Percentiles rank a stretch among this genome's conserved stretches.
Evolutionary conservation across 2,888 invertebrate species (phyloP).

Genomic region (Rosalia funebris): DNA sequence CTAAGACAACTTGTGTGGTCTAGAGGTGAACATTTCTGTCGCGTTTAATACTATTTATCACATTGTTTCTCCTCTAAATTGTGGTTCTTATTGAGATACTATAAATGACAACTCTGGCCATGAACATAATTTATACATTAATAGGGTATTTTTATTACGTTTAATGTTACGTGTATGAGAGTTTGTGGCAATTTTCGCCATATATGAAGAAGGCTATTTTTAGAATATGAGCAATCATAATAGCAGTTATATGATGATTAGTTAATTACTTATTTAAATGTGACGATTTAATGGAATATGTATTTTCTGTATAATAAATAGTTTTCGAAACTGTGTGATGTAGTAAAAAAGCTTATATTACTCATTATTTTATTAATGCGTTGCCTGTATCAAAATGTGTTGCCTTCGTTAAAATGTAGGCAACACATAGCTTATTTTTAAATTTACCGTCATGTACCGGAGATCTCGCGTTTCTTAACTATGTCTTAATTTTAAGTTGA

Average conservation of each 20-base stretch:
- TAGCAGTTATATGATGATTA: background rate
- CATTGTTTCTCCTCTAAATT: conserved; percentile 43
- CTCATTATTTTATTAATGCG: too few species aligned
- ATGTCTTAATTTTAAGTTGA: too few species aligned
- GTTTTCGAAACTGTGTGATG: too few species aligned
- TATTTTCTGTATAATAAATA: too few species aligned
- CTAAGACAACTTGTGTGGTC: conserved; percentile 43
- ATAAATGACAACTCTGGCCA: conserved; percentile 20
- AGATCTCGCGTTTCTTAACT: too few species aligned
- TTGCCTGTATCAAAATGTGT: too few species aligned
- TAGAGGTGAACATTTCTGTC: conserved; percentile 40
- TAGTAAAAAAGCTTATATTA: too few species aligned
- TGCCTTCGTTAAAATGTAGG: too few species aligned
- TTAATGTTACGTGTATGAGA: background rate
- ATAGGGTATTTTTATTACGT: conserved; percentile 11
- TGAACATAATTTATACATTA: conserved; percentile 21
- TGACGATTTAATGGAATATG: too few species aligned
- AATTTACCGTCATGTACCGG: too few species aligned
- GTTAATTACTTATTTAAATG: background rate
- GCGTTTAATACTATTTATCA: conserved; percentile 44
- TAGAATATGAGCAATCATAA: conserved; percentile 2
- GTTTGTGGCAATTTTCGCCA: conserved; percentile 7
- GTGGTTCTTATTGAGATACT: conserved; percentile 34
- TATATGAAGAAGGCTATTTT: conserved; percentile 5
- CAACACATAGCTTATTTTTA: too few species aligned